Evolutionary conservation across 2,888 invertebrate species (phyloP), one percentile per base, ranked within the genome.

Genomic region (Bembecia ichneumoniformis): DNA sequence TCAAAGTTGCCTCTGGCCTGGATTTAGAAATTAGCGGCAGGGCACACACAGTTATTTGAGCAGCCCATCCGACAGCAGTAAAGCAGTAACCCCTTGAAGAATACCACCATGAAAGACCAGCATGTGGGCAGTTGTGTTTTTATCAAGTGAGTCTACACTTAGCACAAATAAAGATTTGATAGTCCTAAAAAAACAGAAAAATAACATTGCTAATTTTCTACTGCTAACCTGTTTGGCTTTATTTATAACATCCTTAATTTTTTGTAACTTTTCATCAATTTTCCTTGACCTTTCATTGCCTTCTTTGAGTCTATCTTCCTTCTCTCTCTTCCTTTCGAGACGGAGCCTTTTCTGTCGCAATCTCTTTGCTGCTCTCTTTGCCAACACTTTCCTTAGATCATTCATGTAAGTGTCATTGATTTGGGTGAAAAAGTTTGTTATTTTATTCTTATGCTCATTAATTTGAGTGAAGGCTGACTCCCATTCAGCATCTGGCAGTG

Each of bases 251-350:
- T 91, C 90, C 59, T 90, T 89, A 66, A 91, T 90, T 52, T 88
- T 88, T 55, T 90, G 89, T 53, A 93, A 77, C 87, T 92, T 92
- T 46, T 89, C 87, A 77, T 94, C 91, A 58, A 92, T 91, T 55
- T 89, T 82, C 49, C 89, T 78, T 51, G 92, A 90, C 49, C 86
- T 75, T 57, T 89, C 88, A 54, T 81, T 69, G 50, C 84, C 71
- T 43, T 76, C 73, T 53, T 80, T 82, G 1, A 65, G 57, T 52
- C 71, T 71, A 9, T 78, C 73, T 55, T 77, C 68, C 57, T 83
- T 88, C 45, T 80, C 76, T 14, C 57, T 63, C 49, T 79, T 79
- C 43, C 60, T 64, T 47, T 77, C 76, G 36, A 67, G 60, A 35
- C 74, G 67, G 44, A 77, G 72, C 66, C 84, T 81, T 57, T 88